phyloP scores from a whole-genome alignment of 2,888 invertebrate genomes.

The Noctuana brunneofusca region DNA sequence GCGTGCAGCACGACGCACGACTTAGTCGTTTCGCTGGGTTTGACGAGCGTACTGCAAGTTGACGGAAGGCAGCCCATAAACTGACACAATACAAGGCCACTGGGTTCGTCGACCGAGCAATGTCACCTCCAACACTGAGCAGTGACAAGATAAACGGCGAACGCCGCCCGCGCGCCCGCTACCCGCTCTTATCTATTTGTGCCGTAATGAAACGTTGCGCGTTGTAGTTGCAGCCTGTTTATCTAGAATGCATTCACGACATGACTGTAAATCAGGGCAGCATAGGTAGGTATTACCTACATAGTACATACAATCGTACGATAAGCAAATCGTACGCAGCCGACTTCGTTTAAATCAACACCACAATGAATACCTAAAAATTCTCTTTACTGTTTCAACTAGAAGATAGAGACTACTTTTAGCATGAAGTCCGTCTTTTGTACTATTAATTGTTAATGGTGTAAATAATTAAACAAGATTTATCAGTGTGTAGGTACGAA shows the following conservation, averaged over 20 bases:
- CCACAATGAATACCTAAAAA: not conserved
- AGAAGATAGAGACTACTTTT: too few species aligned
- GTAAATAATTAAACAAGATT: too few species aligned
- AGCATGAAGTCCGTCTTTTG: too few species aligned
- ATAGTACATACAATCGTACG: not conserved
- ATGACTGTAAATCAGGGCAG: slow-evolving; percentile 35
- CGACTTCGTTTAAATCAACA: not conserved
- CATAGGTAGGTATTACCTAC: slow-evolving; percentile 17
- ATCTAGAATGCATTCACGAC: slow-evolving; percentile 49
- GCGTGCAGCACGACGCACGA: slow-evolving; percentile 7
- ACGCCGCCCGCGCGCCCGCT: slow-evolving; percentile 41
- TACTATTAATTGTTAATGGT: too few species aligned
- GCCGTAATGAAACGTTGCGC: slow-evolving; percentile 30
- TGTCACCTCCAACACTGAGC: slow-evolving; percentile 69
- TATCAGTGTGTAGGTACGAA: too few species aligned
- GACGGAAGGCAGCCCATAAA: slow-evolving; percentile 44
- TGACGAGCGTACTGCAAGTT: slow-evolving; percentile 24
- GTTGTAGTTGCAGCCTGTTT: slow-evolving; percentile 45
- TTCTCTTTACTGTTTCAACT: too few species aligned
- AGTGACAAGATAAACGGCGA: slow-evolving; percentile 52
- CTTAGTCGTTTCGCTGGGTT: slow-evolving; percentile 10
- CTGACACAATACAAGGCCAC: slow-evolving; percentile 51
- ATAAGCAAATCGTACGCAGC: not conserved
- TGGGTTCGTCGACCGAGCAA: slow-evolving; percentile 67
- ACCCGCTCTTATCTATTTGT: slow-evolving; percentile 38